A percentile compares a stretch with the other conserved stretches of the same genome.
These are phyloP conservation scores for Pogonomyrmex californicus DNA, from an alignment of 1,140 invertebrate genomes.

Conservation along the genomic window DNA sequence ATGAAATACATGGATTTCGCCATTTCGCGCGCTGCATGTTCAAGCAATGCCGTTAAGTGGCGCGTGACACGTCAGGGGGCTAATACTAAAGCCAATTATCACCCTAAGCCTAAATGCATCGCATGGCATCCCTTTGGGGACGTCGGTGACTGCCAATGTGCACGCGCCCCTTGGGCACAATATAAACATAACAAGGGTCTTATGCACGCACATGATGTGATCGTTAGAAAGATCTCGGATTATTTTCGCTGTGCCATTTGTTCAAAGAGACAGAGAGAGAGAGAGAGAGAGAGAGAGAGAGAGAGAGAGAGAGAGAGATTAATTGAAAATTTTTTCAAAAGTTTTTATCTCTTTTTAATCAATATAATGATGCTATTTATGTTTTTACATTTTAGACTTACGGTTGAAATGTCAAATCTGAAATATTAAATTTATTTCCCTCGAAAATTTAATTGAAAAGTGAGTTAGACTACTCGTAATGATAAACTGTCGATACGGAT, in stretches of 20 bases:
- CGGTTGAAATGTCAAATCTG: background rate
- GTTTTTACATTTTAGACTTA: background rate
- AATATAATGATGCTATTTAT: background rate
- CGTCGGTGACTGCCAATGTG: constrained; percentile 45
- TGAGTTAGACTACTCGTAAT: background rate
- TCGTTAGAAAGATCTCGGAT: constrained; percentile 43
- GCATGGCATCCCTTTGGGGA: constrained; percentile 43
- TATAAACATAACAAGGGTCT: constrained; percentile 42
- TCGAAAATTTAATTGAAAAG: background rate
- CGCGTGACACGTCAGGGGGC: constrained; percentile 74
- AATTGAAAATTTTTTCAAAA: background rate
- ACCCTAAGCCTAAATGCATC: constrained; percentile 70
- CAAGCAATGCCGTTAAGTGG: constrained; percentile 50
- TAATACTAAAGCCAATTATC: constrained; percentile 83
- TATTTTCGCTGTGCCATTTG: constrained; percentile 45
- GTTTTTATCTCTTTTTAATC: background rate
- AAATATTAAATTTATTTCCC: background rate
- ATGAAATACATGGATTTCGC: background rate
- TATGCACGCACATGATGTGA: background rate
- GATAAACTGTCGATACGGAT: background rate
- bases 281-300: too few relatives aligned
- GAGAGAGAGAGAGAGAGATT: background rate
- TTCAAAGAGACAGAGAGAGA: too few relatives aligned
- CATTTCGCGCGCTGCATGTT: constrained; percentile 32
- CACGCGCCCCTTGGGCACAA: constrained; percentile 68